Evolutionary conservation across 2,888 invertebrate species (phyloP).

Genomic region (Carabus problematicus): DNA sequence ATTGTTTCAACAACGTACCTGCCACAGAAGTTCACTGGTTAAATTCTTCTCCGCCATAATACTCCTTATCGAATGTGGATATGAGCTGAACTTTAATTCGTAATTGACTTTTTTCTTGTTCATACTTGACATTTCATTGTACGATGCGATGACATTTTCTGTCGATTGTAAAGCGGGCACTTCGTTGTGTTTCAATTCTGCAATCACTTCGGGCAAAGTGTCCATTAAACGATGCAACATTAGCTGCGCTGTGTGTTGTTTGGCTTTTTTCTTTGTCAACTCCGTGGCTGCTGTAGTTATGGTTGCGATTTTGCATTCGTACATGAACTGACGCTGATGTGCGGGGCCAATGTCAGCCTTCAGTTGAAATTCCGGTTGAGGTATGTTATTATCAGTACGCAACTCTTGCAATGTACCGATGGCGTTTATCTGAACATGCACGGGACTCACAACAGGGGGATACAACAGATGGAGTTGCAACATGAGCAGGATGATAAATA

Average conservation of each 20-base stretch:
- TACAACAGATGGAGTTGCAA: conserved; percentile 46
- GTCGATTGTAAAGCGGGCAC: conserved; percentile 7
- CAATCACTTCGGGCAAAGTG: conserved; percentile 31
- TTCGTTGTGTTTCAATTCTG: conserved; percentile 10
- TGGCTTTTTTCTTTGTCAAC: conserved; percentile 61
- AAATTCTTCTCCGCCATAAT: conserved; percentile 9
- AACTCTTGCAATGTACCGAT: conserved; percentile 56
- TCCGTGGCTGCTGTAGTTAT: conserved; percentile 56
- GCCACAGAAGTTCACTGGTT: conserved; percentile 4
- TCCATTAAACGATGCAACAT: conserved; percentile 45
- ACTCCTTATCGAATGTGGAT: neutral
- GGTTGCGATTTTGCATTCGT: conserved; percentile 63
- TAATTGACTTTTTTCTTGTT: conserved; percentile 34
- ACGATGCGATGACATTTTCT: conserved; percentile 24
- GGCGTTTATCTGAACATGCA: conserved; percentile 54
- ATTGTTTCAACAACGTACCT: too few species aligned
- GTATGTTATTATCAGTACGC: conserved; percentile 61
- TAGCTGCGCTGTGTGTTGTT: conserved; percentile 59
- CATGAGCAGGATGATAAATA: conserved; percentile 23
- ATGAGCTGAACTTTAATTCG: conserved; percentile 12
- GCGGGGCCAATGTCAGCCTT: conserved; percentile 72
- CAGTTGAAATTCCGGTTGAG: conserved; percentile 63
- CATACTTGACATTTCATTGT: conserved; percentile 22
- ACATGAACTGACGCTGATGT: conserved; percentile 69
- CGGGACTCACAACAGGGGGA: too few species aligned